Evolutionary conservation across 2,888 invertebrate species (phyloP), one percentile per base, ranked within the genome.

Genomic region (Gerosis bhagava): DNA sequence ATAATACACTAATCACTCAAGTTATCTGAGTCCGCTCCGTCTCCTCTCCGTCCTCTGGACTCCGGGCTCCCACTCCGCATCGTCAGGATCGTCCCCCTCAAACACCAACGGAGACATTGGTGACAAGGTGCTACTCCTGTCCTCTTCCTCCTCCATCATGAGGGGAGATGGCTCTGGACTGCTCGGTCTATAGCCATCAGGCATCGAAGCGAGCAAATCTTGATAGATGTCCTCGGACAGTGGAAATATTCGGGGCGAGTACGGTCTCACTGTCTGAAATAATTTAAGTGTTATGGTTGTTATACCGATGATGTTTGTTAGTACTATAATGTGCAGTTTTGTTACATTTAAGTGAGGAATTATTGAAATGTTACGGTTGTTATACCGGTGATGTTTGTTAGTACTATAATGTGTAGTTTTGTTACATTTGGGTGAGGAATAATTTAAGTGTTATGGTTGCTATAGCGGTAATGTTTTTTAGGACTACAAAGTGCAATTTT

Each of bases 31-130:
- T 1, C 70, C 54, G 39, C 64, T 68, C 39, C 73, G 79, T 19
- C 83, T 62, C 3, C 73, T 58, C 3, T 83, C 83, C 0, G 50
- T 32, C 19, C 70, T 75, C 43, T 78, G 90, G 1, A 71, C 71
- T 39, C 78, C 64, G 3, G 87, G 91, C 12, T 92, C 92, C 96
- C 96, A 96, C 70, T 96, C 96, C 4, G 93, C 94, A 84, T 96
- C 96, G 72, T 96, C 95, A 16, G 96, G 96, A 79, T 96, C 96
- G 70, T 95, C 95, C 59, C 94, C 94, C 55, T 95, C 94, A 81
- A 83, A 80, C 11, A 15, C 21, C 11, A 69, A 54, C 1, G 73
- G 70, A 0, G 86, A 77, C 24, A 76, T 32, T 0, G 80, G 73
- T 1, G 83, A 83, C 40, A 80, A 53, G 12, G 73, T 50, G 60